Base-by-base conservation (phyloP, 2,113 vertebrate species). In the Petrocephalus zakoni region DNA sequence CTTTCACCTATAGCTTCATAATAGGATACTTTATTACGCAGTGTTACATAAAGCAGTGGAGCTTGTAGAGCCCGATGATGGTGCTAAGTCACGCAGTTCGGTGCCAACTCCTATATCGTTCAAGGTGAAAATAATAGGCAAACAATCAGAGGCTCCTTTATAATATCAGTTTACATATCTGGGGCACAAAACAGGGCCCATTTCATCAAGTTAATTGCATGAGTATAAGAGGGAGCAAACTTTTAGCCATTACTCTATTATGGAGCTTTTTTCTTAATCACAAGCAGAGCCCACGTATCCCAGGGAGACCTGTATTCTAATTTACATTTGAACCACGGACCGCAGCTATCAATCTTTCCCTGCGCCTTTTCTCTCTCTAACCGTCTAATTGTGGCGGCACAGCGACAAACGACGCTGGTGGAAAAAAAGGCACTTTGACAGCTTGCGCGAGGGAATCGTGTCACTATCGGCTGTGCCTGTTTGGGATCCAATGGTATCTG, bases 191-290 rank as follows among this genome's bases (percentile, higher is more conserved):
- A 93, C 96, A 96, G 92, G 94, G 95, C 95, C 96, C 95, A 96
- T 98, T 98, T 97, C 97, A 99, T 99, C 98, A 99, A 98, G 97
- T 97, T 98, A 99, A 98, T 99, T 98, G 97, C 96, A 96, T 97
- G 96, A 97, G 97, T 97, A 97, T 97, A 96, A 97, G 96, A 96
- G 96, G 96, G 97, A 97, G 97, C 97, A 97, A 98, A 98, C 97
- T 98, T 88, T 98, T 95, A 94, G 96, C 96, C 97, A 96, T 96
- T 97, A 97, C 96, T 97, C 97, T 97, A 97, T 97, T 97, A 99
- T 93, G 93, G 95, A 96, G 94, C 96, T 96, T 98, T 97, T 98
- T 98, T 98, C 97, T 97, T 98, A 99, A 99, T 98, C 97, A 99
- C 98, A 98, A 98, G 98, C 98, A 97, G 96, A 96, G 96, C 96